These are phyloP conservation scores for Mimachlamys varia DNA, from an alignment of 2,888 invertebrate genomes.

Conservation along the genomic window DNA sequence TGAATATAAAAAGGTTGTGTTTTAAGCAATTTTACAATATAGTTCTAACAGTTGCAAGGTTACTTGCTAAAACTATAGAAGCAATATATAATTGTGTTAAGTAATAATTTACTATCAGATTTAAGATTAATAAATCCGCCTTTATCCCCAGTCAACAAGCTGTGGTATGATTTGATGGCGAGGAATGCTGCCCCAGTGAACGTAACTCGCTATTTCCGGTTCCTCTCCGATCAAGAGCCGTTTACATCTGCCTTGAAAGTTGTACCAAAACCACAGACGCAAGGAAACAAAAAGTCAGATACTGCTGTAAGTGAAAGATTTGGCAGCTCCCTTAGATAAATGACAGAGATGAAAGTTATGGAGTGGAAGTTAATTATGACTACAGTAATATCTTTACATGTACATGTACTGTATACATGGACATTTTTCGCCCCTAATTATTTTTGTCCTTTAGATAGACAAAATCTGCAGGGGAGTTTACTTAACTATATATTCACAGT, in stretches of 20 bases:
- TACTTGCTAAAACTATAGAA: too few relatives aligned
- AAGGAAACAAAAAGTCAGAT: conserved; percentile 60
- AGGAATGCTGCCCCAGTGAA: conserved; percentile 72
- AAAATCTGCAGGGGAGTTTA: too few relatives aligned
- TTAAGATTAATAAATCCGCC: neutral
- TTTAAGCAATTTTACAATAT: too few relatives aligned
- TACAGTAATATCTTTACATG: too few relatives aligned
- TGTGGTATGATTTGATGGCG: conserved; percentile 73
- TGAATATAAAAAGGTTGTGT: too few relatives aligned
- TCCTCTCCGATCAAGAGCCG: conserved; percentile 72
- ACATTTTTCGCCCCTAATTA: too few relatives aligned
- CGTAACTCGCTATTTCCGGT: conserved; percentile 80
- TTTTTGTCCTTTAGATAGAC: too few relatives aligned
- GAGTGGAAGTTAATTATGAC: neutral
- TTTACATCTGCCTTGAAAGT: conserved; percentile 66
- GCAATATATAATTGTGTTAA: too few relatives aligned
- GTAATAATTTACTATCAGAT: neutral
- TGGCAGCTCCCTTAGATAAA: neutral
- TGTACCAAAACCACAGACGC: conserved; percentile 63
- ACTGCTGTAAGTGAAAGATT: conserved; percentile 60
- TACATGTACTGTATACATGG: too few relatives aligned
- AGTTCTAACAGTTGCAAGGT: neutral
- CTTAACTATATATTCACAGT: too few relatives aligned
- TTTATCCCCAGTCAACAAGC: conserved; percentile 63
- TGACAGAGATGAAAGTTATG: neutral